Conservation (phyloP, 2,113 vertebrate genomes). For the Aptenodytes forsteri region DNA sequence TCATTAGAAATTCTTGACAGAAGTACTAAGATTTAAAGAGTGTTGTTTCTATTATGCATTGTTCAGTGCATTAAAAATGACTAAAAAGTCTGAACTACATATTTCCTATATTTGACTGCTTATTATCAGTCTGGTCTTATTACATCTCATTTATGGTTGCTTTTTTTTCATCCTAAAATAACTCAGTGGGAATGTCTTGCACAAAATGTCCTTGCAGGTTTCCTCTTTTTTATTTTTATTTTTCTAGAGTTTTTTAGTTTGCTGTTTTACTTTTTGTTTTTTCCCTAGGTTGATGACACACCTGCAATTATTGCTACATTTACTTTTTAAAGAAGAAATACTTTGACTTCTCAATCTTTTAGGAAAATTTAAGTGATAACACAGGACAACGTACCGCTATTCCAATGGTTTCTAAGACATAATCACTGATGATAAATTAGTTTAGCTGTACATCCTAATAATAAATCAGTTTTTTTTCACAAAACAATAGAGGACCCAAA, state of each 20-base stretch:
- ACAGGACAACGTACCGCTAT: not conserved
- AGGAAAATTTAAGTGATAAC: not conserved
- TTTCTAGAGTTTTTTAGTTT: slow-evolving; percentile 12
- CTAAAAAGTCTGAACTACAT: not conserved
- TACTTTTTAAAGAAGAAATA: slow-evolving; percentile 2
- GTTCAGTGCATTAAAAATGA: not conserved
- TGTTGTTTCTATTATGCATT: not conserved
- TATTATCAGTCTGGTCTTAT: not conserved
- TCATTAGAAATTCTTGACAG: not conserved
- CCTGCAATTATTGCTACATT: slow-evolving; percentile 29
- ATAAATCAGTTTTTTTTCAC: not conserved
- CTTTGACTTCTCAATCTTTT: not conserved
- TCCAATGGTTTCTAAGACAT: not conserved
- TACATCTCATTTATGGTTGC: not conserved
- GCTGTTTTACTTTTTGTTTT: not conserved
- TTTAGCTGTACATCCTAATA: not conserved
- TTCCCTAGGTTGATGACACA: not conserved
- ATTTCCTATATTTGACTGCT: not conserved
- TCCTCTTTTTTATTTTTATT: not conserved
- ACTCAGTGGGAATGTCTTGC: not conserved
- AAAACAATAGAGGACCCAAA: not conserved
- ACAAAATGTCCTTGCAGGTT: not conserved
- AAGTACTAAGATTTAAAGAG: not conserved
- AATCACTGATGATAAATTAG: slow-evolving; percentile 14
- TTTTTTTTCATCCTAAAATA: not conserved